A percentile compares a stretch with the other conserved stretches of the same genome.
Evolutionary conservation across 2,888 invertebrate species (phyloP).

Genomic region (Alsophila aescularia): DNA sequence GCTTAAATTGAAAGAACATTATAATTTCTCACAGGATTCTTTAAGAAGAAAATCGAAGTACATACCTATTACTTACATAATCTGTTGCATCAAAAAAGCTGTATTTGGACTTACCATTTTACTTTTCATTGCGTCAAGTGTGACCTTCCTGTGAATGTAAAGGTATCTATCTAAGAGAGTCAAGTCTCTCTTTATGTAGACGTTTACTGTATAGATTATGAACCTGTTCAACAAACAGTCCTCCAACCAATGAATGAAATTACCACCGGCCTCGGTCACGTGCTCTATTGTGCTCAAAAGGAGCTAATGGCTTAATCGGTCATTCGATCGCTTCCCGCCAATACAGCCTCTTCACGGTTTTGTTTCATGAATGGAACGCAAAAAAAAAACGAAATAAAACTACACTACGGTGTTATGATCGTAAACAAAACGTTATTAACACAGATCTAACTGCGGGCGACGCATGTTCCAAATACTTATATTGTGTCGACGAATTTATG

Average conservation of each 20-base stretch:
- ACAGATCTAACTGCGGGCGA: slow-evolving; percentile 28
- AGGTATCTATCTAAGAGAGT: neutral
- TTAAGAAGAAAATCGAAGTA: too few relatives aligned
- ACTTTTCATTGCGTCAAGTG: slow-evolving; percentile 8
- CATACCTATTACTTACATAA: neutral
- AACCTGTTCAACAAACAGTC: slow-evolving; percentile 42
- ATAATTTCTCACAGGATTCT: too few relatives aligned
- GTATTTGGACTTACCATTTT: neutral
- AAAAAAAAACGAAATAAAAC: slow-evolving; percentile 65
- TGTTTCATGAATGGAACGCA: slow-evolving; percentile 73
- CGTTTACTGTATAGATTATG: slow-evolving; percentile 26
- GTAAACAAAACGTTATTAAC: slow-evolving; percentile 61
- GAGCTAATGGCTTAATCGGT: slow-evolving; percentile 74
- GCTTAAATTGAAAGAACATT: too few relatives aligned
- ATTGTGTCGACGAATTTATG: slow-evolving; percentile 1
- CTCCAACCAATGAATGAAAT: slow-evolving; percentile 70
- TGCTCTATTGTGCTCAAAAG: slow-evolving; percentile 74
- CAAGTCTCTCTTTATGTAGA: slow-evolving; percentile 11
- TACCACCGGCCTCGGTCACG: slow-evolving; percentile 63
- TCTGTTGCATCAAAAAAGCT: neutral
- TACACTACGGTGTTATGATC: slow-evolving; percentile 62
- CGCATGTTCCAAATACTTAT: neutral
- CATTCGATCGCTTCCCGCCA: slow-evolving; percentile 68
- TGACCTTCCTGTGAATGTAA: too few relatives aligned
- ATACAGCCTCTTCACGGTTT: slow-evolving; percentile 66